These are phyloP conservation scores for Penaeus japonicus DNA, from an alignment of 1,140 invertebrate species.

Conservation along the genomic window DNA sequence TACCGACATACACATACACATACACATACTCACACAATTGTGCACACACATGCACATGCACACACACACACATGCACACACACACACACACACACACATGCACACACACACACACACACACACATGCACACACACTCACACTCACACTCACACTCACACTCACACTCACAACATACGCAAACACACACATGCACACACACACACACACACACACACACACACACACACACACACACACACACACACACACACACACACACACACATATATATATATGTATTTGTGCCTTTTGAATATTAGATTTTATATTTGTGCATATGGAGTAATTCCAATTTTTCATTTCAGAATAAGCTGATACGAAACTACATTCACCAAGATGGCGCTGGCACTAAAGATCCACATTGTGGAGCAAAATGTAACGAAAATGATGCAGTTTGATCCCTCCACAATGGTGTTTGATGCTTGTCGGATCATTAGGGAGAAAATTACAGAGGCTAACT, in stretches of 20 bases:
- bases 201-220: no score
- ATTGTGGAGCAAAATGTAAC: slow-evolving; percentile 91
- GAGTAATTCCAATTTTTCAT: no score
- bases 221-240: no score
- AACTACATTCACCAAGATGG: slow-evolving; percentile 60
- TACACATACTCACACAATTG: no score
- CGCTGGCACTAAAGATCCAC: slow-evolving; percentile 91
- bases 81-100: background rate
- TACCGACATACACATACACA: no score
- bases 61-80: background rate
- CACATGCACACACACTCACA: background rate
- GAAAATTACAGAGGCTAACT: slow-evolving; percentile 87
- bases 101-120: background rate
- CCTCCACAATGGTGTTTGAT: slow-evolving; percentile 91
- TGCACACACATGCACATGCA: no score
- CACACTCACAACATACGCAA: background rate
- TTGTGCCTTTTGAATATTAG: no score
- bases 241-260: no score
- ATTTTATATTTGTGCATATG: no score
- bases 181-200: no score
- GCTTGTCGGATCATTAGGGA: slow-evolving; percentile 94
- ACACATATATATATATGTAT: no score
- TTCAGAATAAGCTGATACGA: background rate
- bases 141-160: background rate
- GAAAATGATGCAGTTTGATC: slow-evolving; percentile 98